These are phyloP conservation scores for Helicolenus hilgendorfi DNA, from an alignment of 2,797 vertebrate species.

Conservation along the genomic window DNA sequence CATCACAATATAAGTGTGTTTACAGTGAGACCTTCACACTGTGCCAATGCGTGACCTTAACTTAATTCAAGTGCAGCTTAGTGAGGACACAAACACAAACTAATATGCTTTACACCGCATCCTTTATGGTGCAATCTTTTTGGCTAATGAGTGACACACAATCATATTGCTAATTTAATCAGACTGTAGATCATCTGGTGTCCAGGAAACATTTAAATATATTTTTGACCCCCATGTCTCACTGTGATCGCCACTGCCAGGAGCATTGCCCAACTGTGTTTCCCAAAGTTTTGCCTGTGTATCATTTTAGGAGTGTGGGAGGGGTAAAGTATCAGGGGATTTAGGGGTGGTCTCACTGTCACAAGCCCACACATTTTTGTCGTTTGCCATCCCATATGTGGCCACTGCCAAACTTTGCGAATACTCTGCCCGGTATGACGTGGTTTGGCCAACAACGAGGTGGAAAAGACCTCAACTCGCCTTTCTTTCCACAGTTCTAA, in stretches of 20 bases:
- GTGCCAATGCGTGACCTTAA: slow-evolving; percentile 3
- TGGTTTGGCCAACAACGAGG: slow-evolving; percentile 65
- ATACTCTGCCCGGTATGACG: slow-evolving; percentile 72
- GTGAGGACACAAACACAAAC: neutral
- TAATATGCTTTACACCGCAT: neutral
- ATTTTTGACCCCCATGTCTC: neutral
- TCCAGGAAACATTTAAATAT: slow-evolving; percentile 16
- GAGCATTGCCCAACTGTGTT: neutral
- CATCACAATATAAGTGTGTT: neutral
- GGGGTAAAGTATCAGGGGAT: neutral
- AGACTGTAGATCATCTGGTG: slow-evolving; percentile 11
- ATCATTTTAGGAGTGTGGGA: slow-evolving; percentile 5
- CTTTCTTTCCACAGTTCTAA: slow-evolving; percentile 67
- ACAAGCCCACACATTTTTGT: slow-evolving; percentile 67
- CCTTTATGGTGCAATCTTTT: slow-evolving; percentile 16
- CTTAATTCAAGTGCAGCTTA: neutral
- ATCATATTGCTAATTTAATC: slow-evolving; percentile 14
- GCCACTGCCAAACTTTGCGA: slow-evolving; percentile 49
- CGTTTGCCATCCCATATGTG: slow-evolving; percentile 25
- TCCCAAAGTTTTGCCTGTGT: neutral
- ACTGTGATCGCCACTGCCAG: neutral
- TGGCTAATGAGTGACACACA: slow-evolving; percentile 1
- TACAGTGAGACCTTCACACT: neutral
- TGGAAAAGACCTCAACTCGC: slow-evolving; percentile 81
- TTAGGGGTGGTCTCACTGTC: slow-evolving; percentile 51